Percentiles rank a stretch among this genome's conserved stretches.
Evolutionary conservation across 2,113 vertebrate genomes (phyloP).

Genomic region (Cyprinodon tularosa): DNA sequence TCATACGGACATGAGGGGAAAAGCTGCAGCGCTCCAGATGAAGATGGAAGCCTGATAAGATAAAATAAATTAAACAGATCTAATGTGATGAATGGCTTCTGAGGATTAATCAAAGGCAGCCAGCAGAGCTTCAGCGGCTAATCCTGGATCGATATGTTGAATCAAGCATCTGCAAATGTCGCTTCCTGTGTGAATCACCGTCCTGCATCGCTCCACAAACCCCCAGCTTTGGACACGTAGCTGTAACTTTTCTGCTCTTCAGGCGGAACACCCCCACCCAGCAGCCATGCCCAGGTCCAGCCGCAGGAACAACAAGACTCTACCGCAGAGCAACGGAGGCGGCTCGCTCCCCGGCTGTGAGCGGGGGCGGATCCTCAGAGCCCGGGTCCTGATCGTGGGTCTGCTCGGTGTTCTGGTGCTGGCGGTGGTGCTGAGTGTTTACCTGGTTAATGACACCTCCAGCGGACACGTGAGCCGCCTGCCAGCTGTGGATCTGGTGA

Average conservation of each 20-base stretch:
- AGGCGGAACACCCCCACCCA: too few relatives aligned
- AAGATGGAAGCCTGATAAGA: neutral
- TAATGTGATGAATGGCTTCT: neutral
- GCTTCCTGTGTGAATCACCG: constrained; percentile 48
- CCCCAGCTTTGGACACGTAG: constrained; percentile 57
- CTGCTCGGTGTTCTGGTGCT: constrained; percentile 72
- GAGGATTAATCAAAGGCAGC: neutral
- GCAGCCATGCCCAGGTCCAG: constrained; percentile 73
- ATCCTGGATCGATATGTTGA: constrained; percentile 4
- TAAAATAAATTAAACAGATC: neutral
- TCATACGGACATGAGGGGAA: neutral
- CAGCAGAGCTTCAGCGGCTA: neutral
- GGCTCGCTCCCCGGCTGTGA: constrained; percentile 58
- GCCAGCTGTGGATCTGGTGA: constrained; percentile 54
- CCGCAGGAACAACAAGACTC: constrained; percentile 69
- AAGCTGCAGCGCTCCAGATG: neutral
- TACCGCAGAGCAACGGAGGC: constrained; percentile 54
- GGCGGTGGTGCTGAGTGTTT: constrained; percentile 70
- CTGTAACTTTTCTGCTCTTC: neutral
- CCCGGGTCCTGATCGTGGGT: constrained; percentile 72
- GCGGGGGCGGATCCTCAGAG: constrained; percentile 54
- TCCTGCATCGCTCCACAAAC: constrained; percentile 1
- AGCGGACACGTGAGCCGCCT: constrained; percentile 13
- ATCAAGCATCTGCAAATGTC: neutral
- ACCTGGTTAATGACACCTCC: constrained; percentile 67